phyloP scores from a whole-genome alignment of 2,888 invertebrate genomes.

The Aquatica leii region DNA sequence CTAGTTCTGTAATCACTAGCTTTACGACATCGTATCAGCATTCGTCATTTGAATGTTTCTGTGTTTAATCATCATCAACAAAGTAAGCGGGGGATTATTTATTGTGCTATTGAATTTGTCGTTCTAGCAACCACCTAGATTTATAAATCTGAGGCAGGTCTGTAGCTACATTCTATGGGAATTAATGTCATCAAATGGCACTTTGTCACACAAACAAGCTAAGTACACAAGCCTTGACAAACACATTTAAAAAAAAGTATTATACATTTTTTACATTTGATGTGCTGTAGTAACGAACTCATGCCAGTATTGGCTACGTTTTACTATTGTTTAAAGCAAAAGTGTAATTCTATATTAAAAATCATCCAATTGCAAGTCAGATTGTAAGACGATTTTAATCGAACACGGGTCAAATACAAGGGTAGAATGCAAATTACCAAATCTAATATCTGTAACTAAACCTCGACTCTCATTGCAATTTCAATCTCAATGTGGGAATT shows the following conservation, averaged over 20 bases:
- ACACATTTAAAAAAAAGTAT: too few relatives aligned
- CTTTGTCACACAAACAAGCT: slow-evolving; percentile 52
- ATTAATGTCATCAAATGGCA: slow-evolving; percentile 45
- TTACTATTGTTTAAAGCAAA: too few relatives aligned
- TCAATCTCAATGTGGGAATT: too few relatives aligned
- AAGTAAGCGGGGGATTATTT: slow-evolving; percentile 54
- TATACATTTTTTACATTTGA: too few relatives aligned
- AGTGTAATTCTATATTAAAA: slow-evolving; percentile 3
- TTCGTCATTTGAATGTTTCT: slow-evolving; percentile 32
- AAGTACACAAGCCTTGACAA: slow-evolving; percentile 52
- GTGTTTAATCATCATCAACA: slow-evolving; percentile 42
- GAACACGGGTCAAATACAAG: background rate
- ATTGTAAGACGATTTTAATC: slow-evolving; percentile 3
- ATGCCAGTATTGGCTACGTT: too few relatives aligned
- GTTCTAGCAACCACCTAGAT: slow-evolving; percentile 29
- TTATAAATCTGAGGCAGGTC: slow-evolving; percentile 55
- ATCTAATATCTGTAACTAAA: slow-evolving; percentile 18
- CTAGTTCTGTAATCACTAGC: slow-evolving; percentile 2
- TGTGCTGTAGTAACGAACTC: too few relatives aligned
- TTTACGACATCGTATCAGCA: slow-evolving; percentile 22
- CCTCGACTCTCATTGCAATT: too few relatives aligned
- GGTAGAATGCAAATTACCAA: background rate
- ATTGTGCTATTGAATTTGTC: slow-evolving; percentile 42
- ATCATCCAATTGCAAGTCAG: background rate
- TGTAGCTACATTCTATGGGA: slow-evolving; percentile 62